A percentile compares a stretch with the other conserved stretches of the same genome.
These are phyloP conservation scores for Pedionomus torquatus DNA, from an alignment of 2,113 vertebrate species.

Conservation along the genomic window DNA sequence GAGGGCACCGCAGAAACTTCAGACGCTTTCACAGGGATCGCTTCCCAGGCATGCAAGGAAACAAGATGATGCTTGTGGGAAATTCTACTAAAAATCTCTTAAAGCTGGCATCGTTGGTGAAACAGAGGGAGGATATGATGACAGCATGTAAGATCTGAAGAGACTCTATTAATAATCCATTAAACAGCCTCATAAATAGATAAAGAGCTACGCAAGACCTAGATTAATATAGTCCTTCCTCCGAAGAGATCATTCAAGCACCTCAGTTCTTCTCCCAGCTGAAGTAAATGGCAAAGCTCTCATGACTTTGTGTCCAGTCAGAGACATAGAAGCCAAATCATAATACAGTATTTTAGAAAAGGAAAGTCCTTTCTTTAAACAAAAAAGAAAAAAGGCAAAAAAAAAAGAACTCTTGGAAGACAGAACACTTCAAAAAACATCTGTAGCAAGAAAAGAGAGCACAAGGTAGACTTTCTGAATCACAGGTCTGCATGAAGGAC, in stretches of 20 bases:
- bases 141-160: constrained; percentile 11
- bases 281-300: background rate
- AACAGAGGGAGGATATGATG: background rate
- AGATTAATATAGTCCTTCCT: constrained; percentile 21
- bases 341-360: background rate
- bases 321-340: background rate
- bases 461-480: background rate
- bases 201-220: background rate
- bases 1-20: background rate
- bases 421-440: background rate
- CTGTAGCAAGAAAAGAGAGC: background rate
- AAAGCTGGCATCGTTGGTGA: background rate
- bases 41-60: background rate
- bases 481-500: background rate
- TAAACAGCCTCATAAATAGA: constrained; percentile 17
- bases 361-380: background rate
- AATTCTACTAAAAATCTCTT: background rate
- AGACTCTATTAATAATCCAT: constrained; percentile 48
- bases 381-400: background rate
- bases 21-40: background rate
- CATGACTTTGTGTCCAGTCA: background rate
- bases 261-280: background rate
- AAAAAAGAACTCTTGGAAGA: background rate
- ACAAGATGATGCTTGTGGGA: background rate
- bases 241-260: background rate